A percentile compares a stretch with the other conserved stretches of the same genome.
Conservation (phyloP, 2,113 vertebrate genomes). For the Delphinus delphis region DNA sequence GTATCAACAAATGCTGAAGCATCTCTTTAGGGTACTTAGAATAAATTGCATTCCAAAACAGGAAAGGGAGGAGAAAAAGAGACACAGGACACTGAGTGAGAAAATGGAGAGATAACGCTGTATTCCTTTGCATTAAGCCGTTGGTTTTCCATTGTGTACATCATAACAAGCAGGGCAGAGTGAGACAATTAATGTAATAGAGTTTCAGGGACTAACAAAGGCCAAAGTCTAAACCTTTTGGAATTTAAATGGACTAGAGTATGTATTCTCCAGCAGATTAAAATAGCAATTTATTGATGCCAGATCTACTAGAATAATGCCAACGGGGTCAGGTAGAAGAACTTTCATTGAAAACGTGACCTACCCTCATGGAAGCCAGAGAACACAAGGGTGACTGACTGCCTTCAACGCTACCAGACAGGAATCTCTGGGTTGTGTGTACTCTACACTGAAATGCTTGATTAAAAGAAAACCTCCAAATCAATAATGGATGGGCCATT, state of each 20-base stretch:
- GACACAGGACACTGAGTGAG: too few relatives aligned
- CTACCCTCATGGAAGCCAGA: not conserved
- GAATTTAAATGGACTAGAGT: constrained; percentile 6
- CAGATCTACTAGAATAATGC: not conserved
- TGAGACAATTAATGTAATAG: not conserved
- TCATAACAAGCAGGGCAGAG: not conserved
- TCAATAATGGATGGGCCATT: not conserved
- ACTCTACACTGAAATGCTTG: not conserved
- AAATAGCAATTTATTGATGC: constrained; percentile 43
- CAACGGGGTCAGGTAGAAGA: constrained; percentile 2
- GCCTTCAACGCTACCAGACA: not conserved
- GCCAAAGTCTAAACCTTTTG: not conserved
- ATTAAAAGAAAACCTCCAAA: not conserved
- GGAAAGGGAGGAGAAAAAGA: constrained; percentile 15
- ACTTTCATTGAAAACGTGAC: not conserved
- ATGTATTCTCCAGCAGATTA: not conserved
- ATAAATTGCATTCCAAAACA: constrained; percentile 73
- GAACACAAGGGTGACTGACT: not conserved
- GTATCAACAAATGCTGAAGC: constrained; percentile 76
- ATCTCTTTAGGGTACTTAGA: constrained; percentile 74
- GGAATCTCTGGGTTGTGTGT: not conserved
- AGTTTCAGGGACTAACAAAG: constrained; percentile 37
- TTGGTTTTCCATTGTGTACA: too few relatives aligned
- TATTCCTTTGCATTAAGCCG: too few relatives aligned
- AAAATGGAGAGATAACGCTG: too few relatives aligned